Evolutionary conservation across 2,888 invertebrate genomes (phyloP), one percentile per base, ranked within the genome.

Genomic region (Flabesymbios commensalis): DNA sequence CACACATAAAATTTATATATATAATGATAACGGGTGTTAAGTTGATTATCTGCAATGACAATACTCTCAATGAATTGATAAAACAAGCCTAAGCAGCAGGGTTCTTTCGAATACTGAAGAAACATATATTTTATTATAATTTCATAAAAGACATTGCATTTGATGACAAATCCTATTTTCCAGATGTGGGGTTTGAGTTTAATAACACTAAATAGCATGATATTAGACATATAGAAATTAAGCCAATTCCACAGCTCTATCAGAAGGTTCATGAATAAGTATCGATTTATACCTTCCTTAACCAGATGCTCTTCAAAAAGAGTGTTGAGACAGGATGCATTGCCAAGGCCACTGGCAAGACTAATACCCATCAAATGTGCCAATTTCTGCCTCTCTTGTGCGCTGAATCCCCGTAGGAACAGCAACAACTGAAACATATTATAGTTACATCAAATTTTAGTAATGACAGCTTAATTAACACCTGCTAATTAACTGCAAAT

Each of bases 291-390:
- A 81, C 82, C 81, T 71, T 84, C 84, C 70, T 84, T 84, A 62
- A 83, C 81, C 78, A 97, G 87, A 86, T 96, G 95, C 85, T 96
- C 94, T 80, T 87, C 83, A 65, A 83, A 79, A 32, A 83, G 70
- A 48, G 76, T 74, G 7, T 70, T 62, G 75, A 97, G 88, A 68
- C 93, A 92, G 74, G 89, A 89, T 69, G 95, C 92, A 69, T 93
- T 92, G 76, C 95, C 90, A 80, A 94, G 90, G 65, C 91, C 92
- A 84, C 94, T 94, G 63, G 92, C 90, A 79, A 96, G 90, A 91
- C 96, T 94, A 61, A 96, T 87, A 72, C 93, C 94, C 71, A 94
- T 91, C 90, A 96, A 93, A 74, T 92, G 90, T 74, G 95, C 95
- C 79, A 97, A 87, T 84, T 95, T 95, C 78, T 89, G 88, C 75